Percentiles rank a stretch among this genome's conserved stretches.
These are phyloP conservation scores for Chloropsis hardwickii DNA, from an alignment of 2,113 vertebrate genomes.

Conservation along the genomic window DNA sequence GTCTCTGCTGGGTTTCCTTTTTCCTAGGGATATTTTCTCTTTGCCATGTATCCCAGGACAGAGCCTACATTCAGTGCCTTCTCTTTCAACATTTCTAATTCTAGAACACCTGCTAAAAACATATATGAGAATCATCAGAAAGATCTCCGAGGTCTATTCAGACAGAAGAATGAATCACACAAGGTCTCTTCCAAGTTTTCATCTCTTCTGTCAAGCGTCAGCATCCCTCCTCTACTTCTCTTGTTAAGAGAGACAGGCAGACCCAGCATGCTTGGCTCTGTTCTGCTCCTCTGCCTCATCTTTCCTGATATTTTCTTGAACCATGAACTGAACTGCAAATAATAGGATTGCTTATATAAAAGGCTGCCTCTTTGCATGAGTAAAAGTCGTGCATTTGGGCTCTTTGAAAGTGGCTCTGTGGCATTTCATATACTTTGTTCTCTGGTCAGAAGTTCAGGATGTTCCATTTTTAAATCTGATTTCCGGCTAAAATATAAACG, in stretches of 20 bases:
- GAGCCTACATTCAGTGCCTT: not conserved
- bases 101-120: not conserved
- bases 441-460: not conserved
- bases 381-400: not conserved
- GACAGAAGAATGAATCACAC: not conserved
- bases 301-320: not conserved
- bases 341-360: not conserved
- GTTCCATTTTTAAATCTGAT: conserved; percentile 5
- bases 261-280: not conserved
- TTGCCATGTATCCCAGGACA: not conserved
- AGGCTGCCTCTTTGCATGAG: not conserved
- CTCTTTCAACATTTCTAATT: not conserved
- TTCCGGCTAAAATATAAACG: conserved; percentile 8
- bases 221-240: not conserved
- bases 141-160: not conserved
- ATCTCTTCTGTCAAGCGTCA: not conserved
- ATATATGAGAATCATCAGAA: not conserved
- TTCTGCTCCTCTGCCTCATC: not conserved
- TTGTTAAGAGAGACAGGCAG: not conserved
- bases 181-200: not conserved
- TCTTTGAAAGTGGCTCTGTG: not conserved
- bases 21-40: not conserved
- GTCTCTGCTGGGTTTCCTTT: not conserved
- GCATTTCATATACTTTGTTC: not conserved
- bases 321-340: not conserved